These are phyloP conservation scores for Montipora capitata DNA, from an alignment of 92 coral and sea anemone species.

Conservation along the genomic window DNA sequence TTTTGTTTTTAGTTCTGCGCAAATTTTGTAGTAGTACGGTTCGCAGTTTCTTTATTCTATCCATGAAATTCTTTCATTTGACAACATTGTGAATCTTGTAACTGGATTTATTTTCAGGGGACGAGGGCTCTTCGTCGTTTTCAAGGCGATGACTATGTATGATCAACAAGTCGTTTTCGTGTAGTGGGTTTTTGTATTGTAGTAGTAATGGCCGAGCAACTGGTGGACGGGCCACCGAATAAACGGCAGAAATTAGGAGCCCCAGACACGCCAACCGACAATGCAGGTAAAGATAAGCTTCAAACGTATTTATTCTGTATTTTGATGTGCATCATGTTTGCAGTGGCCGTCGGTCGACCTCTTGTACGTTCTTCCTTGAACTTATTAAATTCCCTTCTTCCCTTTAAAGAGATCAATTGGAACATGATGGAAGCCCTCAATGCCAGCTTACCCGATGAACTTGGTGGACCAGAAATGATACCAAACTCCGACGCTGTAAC, in stretches of 20 bases:
- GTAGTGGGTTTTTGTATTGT: constrained; percentile 99
- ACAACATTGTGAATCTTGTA: constrained; percentile 78
- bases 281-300: constrained; percentile 90
- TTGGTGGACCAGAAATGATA: constrained; percentile 85
- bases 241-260: constrained; percentile 97
- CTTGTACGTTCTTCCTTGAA: constrained; percentile 65
- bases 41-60: constrained; percentile 29
- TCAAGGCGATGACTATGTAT: constrained; percentile 97
- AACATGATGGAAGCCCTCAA: constrained; percentile 93
- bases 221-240: constrained; percentile 99
- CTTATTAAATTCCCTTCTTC: constrained; percentile 87
- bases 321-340: constrained; percentile 28
- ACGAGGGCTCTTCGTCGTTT: constrained; percentile 86
- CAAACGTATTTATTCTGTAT: neutral
- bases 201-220: constrained; percentile 99
- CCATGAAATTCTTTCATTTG: constrained; percentile 52
- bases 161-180: constrained; percentile 99
- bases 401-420: constrained; percentile 94
- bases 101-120: constrained; percentile 95
- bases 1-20: constrained; percentile 99
- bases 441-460: constrained; percentile 97
- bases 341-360: constrained; percentile 60
- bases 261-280: constrained; percentile 99
- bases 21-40: constrained; percentile 82
- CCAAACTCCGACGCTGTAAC: constrained; percentile 84